Conservation (phyloP, 1,140 invertebrate species). For the Zaprionus ghesquierei region DNA sequence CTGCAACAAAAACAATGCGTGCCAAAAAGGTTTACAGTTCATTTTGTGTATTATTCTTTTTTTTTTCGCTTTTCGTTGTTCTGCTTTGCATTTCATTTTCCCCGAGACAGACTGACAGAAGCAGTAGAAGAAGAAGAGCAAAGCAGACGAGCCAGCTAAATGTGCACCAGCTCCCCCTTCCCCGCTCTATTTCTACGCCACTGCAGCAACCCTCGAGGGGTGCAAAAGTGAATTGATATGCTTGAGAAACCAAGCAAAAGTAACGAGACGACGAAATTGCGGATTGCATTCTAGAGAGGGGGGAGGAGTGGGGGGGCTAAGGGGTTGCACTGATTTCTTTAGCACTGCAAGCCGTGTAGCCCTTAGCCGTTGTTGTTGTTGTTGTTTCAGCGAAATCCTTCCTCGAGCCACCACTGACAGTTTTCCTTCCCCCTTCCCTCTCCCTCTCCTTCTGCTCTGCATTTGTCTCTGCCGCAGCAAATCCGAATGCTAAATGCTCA, state of each 20-base stretch:
- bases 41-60: slow-evolving; percentile 67
- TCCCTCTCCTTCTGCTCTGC: neutral
- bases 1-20: slow-evolving; percentile 63
- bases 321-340: slow-evolving; percentile 56
- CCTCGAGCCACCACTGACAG: slow-evolving; percentile 30
- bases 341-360: slow-evolving; percentile 29
- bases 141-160: slow-evolving; percentile 26
- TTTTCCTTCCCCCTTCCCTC: slow-evolving; percentile 17
- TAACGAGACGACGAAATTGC: slow-evolving; percentile 66
- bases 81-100: slow-evolving; percentile 52
- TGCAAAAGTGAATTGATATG: slow-evolving; percentile 76
- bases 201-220: slow-evolving; percentile 44
- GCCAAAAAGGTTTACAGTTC: slow-evolving; percentile 75
- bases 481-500: slow-evolving; percentile 75
- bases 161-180: slow-evolving; percentile 16
- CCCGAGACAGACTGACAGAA: slow-evolving; percentile 22
- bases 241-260: slow-evolving; percentile 76
- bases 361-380: slow-evolving; percentile 1
- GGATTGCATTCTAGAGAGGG: slow-evolving; percentile 55
- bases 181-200: neutral
- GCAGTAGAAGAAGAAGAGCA: neutral
- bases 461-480: slow-evolving; percentile 19
- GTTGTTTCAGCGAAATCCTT: slow-evolving; percentile 24
- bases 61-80: slow-evolving; percentile 31
- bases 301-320: neutral